Base-by-base conservation (phyloP, 2,797 vertebrate species). In the Cephalopachus bancanus region DNA sequence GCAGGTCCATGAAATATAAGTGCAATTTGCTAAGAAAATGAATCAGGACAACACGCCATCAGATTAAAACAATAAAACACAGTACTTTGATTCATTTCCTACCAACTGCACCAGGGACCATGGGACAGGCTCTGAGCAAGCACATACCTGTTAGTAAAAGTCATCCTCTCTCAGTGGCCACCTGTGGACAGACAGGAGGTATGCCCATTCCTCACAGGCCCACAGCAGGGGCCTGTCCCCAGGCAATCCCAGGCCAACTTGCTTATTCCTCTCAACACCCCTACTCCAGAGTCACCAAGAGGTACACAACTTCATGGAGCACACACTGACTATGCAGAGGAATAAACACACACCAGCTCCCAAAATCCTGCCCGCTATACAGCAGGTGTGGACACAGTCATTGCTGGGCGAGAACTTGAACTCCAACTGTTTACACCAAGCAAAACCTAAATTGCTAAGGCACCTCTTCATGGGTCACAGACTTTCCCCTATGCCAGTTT, bases 11-110 rank as follows among this genome's bases (percentile, higher is more conserved):
- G 80, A 80, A 91, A 80, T 5, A 44, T 0, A 89, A 59, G 4
- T 62, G 69, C 62, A 80, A 80, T 57, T 76, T 91, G 87, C 93
- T 93, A 86, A 91, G 95, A 81, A 92, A 91, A 92, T 15, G 10
- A 65, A 59, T 33, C 79, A 85, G 69, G 62, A 93, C 62, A 71
- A 74, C 0, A 64, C 75, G 64, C 72, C 11, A 59, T 55, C n/a
- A 26, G 53, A 76, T 10, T 30, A 49, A 85, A 53, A 8, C 44
- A 81, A 53, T 44, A 37, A 59, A 87, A 71, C 26, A 33, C 10
- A 59, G 44, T 2, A 64, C 83, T 72, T 26, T 4, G 17, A 22
- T 14, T 79, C 55, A 24, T 9, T 15, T 44, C 67, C 76, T n/a
- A 53, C 8, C 86, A 19, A 8, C 5, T 4, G 71, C 44, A n/a